Base-by-base conservation (phyloP, 2,113 vertebrate genomes). In the Progne subis region DNA sequence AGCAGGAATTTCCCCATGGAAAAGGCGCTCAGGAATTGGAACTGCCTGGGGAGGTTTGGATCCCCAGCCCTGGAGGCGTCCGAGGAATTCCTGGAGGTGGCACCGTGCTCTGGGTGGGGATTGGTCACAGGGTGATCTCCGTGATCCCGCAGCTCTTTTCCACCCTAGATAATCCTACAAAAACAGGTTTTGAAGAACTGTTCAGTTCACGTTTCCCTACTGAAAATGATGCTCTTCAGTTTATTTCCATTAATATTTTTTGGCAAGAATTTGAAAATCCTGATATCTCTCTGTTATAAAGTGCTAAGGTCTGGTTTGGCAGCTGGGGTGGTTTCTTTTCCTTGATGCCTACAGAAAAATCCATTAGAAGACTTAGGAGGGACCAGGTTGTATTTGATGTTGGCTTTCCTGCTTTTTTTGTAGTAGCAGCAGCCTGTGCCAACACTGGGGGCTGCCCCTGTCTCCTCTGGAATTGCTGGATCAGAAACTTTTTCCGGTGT, bases 111-210 rank as follows among this genome's bases (percentile, higher is more conserved):
- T 41, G 65, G 18, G 24, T 63, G 56, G n/a, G n/a, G 0, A 29
- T 1, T 0, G 0, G n/a, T 1, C 67, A 64, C 57, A 43, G 43
- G 8, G 8, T 26, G 59, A 17, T 1, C 14, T 49, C 25, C 2
- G 1, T 2, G 3, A 26, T 18, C 52, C 24, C 24, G 5, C 3
- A 13, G 37, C 14, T 65, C 23, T 52, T 59, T 46, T 5, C 37
- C 44, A 52, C 5, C 52, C 52, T 50, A 0, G 37, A 2, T 13
- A 31, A 44, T 52, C 28, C 53, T 32, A 26, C 18, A 6, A 3
- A 29, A 56, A 28, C 9, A 15, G 19, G 20, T 24, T 29, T 25
- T 32, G 39, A 71, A 75, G 34, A 78, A 10, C 29, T 67, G 12
- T n/a, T 44, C 28, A 3, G 8, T 52, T 17, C 7, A 0, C 0